These are phyloP conservation scores for Dicerorhinus sumatrensis DNA, from an alignment of 2,113 vertebrate species.

Conservation along the genomic window DNA sequence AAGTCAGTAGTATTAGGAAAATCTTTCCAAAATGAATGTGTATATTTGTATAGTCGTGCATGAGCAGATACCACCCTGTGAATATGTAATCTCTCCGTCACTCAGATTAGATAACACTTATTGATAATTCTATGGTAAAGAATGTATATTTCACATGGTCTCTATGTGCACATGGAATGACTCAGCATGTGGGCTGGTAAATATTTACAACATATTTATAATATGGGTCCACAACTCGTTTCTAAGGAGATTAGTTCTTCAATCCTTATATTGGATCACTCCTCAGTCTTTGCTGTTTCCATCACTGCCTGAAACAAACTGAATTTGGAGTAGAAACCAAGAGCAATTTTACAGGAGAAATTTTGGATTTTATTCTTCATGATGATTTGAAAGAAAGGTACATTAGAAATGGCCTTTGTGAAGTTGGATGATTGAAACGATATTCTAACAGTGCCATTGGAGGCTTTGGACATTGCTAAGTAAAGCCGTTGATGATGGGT, in stretches of 20 bases:
- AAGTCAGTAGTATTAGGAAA: neutral
- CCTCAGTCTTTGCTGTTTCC: neutral
- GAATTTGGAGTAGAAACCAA: neutral
- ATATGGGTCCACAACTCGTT: neutral
- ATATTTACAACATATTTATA: neutral
- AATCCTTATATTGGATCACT: neutral
- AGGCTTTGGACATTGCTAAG: neutral
- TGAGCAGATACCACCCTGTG: accelerated
- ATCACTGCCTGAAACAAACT: neutral
- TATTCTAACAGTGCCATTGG: neutral
- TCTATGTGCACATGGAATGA: neutral
- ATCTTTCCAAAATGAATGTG: neutral
- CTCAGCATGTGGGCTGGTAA: neutral
- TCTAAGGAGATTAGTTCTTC: neutral
- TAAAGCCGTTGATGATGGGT: slow-evolving; percentile 13
- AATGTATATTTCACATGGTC: neutral
- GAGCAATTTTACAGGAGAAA: neutral
- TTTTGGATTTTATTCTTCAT: slow-evolving; percentile 2
- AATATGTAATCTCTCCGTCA: neutral
- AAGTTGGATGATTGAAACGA: slow-evolving; percentile 32
- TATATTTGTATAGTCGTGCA: no score
- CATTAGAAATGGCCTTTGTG: slow-evolving; percentile 1
- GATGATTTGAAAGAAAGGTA: slow-evolving; percentile 34
- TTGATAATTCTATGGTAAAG: neutral
- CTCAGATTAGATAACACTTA: neutral